Conservation (phyloP, 2,888 invertebrate genomes). For the Drosophila macrospina region DNA sequence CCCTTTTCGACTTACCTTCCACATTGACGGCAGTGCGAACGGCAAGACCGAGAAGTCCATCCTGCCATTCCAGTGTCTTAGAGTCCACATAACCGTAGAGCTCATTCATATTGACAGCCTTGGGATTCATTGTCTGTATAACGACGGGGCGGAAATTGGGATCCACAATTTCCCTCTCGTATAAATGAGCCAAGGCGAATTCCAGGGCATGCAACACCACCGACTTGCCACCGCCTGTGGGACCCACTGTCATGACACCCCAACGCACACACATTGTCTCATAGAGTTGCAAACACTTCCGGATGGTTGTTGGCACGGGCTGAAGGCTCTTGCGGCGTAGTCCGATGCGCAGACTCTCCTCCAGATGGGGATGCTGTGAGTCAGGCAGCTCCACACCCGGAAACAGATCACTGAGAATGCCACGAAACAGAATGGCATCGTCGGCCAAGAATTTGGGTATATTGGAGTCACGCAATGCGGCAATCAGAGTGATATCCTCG, state of each 20-base stretch:
- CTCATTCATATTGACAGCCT: conserved; percentile 94
- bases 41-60: conserved; percentile 91
- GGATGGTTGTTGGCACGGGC: conserved; percentile 86
- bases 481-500: conserved; percentile 93
- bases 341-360: conserved; percentile 88
- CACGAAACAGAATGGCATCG: conserved; percentile 93
- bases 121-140: conserved; percentile 94
- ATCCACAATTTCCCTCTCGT: conserved; percentile 87
- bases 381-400: conserved; percentile 92
- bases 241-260: conserved; percentile 97
- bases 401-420: conserved; percentile 95
- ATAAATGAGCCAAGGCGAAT: conserved; percentile 89
- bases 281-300: conserved; percentile 90
- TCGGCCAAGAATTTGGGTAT: conserved; percentile 95
- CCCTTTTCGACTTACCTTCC: conserved; percentile 70
- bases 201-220: conserved; percentile 91
- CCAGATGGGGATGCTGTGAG: conserved; percentile 92
- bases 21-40: conserved; percentile 81
- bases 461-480: conserved; percentile 95
- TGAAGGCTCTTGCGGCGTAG: conserved; percentile 88
- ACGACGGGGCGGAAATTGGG: conserved; percentile 90
- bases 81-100: conserved; percentile 94
- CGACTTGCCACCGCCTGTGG: conserved; percentile 95
- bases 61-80: conserved; percentile 95
- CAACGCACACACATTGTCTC: conserved; percentile 96